Conservation (phyloP, 1,140 invertebrate genomes). For the Cotesia vestalis region DNA sequence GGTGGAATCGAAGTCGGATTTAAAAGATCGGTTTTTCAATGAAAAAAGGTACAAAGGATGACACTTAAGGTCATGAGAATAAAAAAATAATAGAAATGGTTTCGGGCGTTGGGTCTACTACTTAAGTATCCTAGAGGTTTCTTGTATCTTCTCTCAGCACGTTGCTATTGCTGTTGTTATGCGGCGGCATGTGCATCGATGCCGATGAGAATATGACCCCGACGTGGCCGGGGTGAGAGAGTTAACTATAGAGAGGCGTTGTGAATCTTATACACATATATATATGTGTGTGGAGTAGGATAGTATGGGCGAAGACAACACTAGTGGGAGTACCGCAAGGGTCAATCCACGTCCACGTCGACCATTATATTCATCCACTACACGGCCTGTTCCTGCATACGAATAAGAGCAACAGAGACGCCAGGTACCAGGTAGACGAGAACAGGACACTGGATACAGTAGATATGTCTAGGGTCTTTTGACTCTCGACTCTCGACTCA, state of each 20-base stretch:
- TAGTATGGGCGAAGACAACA: not conserved
- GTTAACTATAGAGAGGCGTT: constrained; percentile 22
- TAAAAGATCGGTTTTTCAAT: too few relatives aligned
- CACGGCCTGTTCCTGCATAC: not conserved
- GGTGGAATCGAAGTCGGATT: too few relatives aligned
- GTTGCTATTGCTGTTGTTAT: not conserved
- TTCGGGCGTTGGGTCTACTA: constrained; percentile 4
- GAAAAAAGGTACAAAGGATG: constrained; percentile 14
- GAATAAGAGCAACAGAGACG: not conserved
- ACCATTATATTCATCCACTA: constrained; percentile 27
- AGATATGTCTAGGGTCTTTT: constrained; percentile 26
- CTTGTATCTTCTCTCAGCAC: constrained; percentile 8
- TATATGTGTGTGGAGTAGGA: not conserved
- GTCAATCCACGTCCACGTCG: constrained; percentile 49
- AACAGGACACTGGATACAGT: too few relatives aligned
- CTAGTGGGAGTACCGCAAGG: constrained; percentile 61
- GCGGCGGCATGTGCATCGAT: constrained; percentile 8
- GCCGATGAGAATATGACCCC: constrained; percentile 28
- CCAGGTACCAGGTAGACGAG: not conserved
- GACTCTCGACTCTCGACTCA: not conserved
- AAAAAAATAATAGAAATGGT: constrained; percentile 13
- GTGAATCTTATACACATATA: constrained; percentile 10
- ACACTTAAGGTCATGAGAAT: constrained; percentile 39
- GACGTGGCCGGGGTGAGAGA: constrained; percentile 18
- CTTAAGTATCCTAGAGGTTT: not conserved